Percentiles rank a stretch among this genome's conserved stretches.
Evolutionary conservation across 2,888 invertebrate species (phyloP).

Genomic region (Agrotis ipsilon): DNA sequence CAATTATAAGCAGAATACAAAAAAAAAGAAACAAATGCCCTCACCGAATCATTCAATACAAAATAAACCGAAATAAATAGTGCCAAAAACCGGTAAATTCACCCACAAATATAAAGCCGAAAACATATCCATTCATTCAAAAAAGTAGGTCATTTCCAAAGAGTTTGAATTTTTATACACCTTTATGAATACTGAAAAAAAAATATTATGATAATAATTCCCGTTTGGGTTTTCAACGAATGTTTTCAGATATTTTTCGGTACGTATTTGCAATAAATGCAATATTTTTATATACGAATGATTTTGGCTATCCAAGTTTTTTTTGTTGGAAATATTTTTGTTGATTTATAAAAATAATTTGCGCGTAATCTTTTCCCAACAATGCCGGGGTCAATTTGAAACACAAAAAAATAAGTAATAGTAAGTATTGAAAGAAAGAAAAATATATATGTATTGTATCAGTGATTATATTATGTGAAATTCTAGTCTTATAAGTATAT

Average conservation of each 20-base stretch:
- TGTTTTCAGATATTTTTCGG: conserved; percentile 20
- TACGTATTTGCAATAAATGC: conserved; percentile 16
- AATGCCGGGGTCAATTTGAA: too few relatives aligned
- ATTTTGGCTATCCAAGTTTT: not conserved
- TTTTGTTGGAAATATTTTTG: not conserved
- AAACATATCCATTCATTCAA: conserved; percentile 7
- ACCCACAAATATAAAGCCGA: not conserved
- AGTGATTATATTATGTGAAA: too few relatives aligned
- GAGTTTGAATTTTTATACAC: conserved; percentile 26
- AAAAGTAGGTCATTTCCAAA: conserved; percentile 43
- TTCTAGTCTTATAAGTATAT: too few relatives aligned
- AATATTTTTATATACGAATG: conserved; percentile 19
- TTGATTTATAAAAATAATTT: not conserved
- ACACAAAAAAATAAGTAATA: too few relatives aligned
- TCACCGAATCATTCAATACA: conserved; percentile 2
- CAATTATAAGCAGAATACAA: too few relatives aligned
- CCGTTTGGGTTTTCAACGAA: conserved; percentile 9
- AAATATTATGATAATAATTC: conserved; percentile 15
- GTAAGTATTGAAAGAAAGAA: too few relatives aligned
- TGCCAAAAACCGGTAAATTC: not conserved
- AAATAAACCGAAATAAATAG: not conserved
- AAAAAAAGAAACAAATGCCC: too few relatives aligned
- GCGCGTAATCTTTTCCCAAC: too few relatives aligned
- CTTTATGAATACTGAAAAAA: conserved; percentile 36
- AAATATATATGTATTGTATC: too few relatives aligned